A percentile compares a stretch with the other conserved stretches of the same genome.
These are phyloP conservation scores for Nansenia antarctica DNA, from an alignment of 2,113 vertebrate species.

Conservation along the genomic window DNA sequence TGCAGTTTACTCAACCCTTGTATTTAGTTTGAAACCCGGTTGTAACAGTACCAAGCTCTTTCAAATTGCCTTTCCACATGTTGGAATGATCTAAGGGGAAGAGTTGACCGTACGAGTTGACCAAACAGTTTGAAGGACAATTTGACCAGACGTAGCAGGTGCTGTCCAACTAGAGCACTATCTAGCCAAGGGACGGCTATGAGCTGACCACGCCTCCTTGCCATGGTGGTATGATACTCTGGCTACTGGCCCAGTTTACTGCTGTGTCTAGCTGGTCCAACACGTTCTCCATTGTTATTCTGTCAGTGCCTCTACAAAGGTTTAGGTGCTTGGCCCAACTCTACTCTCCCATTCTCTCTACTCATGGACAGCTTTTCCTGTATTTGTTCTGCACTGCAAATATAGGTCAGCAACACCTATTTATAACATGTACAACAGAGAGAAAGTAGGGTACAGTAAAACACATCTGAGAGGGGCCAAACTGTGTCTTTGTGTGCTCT, in stretches of 20 bases:
- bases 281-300: neutral
- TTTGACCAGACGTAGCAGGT: too few relatives aligned
- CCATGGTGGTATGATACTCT: neutral
- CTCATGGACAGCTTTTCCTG: neutral
- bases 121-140: too few relatives aligned
- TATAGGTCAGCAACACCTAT: constrained; percentile 16
- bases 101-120: too few relatives aligned
- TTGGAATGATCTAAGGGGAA: too few relatives aligned
- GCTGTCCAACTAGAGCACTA: neutral
- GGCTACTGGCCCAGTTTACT: neutral
- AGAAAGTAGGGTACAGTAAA: constrained; percentile 13
- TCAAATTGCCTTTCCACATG: too few relatives aligned
- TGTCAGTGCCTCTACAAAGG: neutral
- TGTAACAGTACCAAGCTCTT: too few relatives aligned
- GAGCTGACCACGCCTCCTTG: neutral
- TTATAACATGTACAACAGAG: constrained; percentile 1
- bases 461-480: neutral
- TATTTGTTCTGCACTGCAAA: neutral
- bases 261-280: neutral
- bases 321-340: neutral
- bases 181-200: too few relatives aligned
- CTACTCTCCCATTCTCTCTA: neutral
- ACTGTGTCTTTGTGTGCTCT: neutral
- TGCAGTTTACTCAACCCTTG: too few relatives aligned
- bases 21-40: too few relatives aligned